Conservation (phyloP, 2,888 invertebrate species). For the Ceraclea dissimilis region DNA sequence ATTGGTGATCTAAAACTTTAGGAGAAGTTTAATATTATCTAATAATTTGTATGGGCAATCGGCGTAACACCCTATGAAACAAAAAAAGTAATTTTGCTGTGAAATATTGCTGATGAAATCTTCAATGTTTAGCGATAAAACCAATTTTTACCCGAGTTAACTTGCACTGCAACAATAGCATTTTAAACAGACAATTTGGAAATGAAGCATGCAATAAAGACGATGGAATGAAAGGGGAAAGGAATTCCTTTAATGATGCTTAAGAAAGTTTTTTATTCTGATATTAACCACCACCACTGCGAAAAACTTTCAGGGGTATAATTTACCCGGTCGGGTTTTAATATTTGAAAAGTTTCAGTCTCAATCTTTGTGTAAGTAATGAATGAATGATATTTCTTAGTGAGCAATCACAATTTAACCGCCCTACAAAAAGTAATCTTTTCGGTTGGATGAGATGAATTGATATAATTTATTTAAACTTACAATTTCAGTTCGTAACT, state of each 20-base stretch:
- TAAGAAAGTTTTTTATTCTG: conserved; percentile 18
- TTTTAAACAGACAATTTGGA: conserved; percentile 13
- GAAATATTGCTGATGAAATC: not conserved
- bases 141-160: not conserved
- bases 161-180: conserved; percentile 8
- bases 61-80: no score
- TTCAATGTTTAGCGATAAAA: not conserved
- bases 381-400: not conserved
- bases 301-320: conserved; percentile 22
- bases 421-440: not conserved
- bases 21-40: no score
- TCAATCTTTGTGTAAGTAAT: not conserved
- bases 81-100: not conserved
- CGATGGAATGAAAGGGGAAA: conserved; percentile 5
- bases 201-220: conserved; percentile 5
- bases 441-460: no score
- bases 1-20: no score
- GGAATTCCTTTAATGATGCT: conserved; percentile 21
- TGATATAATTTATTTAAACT: no score
- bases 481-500: no score
- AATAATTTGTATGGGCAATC: no score
- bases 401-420: conserved; percentile 1
- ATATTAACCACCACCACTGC: conserved; percentile 12
- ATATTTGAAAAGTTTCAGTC: conserved; percentile 15
- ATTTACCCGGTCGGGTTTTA: conserved; percentile 22